phyloP scores from a whole-genome alignment of 2,113 vertebrate species.

The Spermophilus dauricus region DNA sequence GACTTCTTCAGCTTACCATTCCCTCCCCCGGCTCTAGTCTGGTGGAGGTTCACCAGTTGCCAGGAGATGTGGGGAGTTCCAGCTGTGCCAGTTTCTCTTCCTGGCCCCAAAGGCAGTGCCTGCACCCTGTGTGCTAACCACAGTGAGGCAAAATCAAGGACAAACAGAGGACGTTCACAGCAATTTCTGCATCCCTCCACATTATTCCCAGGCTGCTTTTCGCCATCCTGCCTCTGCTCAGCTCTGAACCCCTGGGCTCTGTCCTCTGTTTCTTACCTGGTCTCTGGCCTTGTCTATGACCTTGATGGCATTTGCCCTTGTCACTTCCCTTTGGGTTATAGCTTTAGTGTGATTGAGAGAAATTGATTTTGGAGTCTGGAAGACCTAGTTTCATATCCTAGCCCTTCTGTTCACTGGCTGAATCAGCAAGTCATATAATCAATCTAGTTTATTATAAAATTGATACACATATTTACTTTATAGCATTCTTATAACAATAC shows the following conservation, averaged over 20 bases:
- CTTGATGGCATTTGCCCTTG: not conserved
- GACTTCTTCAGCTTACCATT: not conserved
- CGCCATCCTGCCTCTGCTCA: not conserved
- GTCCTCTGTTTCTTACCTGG: not conserved
- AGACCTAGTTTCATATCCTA: conserved; percentile 16
- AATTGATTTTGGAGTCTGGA: not conserved
- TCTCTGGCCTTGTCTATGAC: not conserved
- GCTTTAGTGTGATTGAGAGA: not conserved
- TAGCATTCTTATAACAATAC: not conserved
- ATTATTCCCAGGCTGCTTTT: not conserved
- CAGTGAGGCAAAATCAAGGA: not conserved
- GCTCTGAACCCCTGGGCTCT: not conserved
- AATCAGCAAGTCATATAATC: not conserved
- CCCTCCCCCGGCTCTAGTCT: not conserved
- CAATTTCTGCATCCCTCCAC: not conserved
- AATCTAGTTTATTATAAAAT: not conserved
- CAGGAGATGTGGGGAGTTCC: not conserved
- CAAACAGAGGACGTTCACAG: not conserved
- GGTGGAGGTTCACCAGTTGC: not conserved
- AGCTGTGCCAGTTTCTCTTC: not conserved
- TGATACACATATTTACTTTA: not conserved
- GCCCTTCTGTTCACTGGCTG: not conserved
- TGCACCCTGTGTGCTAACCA: not conserved
- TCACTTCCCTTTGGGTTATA: not conserved
- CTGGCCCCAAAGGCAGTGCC: not conserved